Evolutionary conservation across 2,888 invertebrate species (phyloP), one percentile per base, ranked within the genome.

Genomic region (Cerceris ruficornis): DNA sequence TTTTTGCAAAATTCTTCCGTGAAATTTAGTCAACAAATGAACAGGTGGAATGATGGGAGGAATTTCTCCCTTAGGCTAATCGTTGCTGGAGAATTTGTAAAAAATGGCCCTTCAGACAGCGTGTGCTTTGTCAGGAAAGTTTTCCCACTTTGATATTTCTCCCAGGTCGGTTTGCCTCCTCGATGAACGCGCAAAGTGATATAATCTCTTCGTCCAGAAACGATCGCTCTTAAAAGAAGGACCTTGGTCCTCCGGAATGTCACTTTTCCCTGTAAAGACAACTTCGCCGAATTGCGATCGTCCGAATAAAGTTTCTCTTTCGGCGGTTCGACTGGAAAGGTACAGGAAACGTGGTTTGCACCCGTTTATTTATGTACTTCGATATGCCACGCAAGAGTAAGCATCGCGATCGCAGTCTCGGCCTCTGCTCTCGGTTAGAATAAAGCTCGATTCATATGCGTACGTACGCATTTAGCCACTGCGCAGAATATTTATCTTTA

Each of bases 331-430:
- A 71, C 61, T 75, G 69, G 76, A 86, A 85, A 84, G 76, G 79
- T 82, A 82, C 81, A 84, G 84, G 87, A 86, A 85, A 86, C 85
- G 81, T 80, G 80, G 72, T 83, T 83, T 80, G 78, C 75, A 71
- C 68, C 73, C 69, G 85, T 85, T 86, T 86, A 86, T 86, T 87
- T 85, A 84, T 85, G 86, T 75, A 77, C 82, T 80, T 75, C 73
- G 81, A 82, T 82, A 82, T 69, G 85, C 71, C 77, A 85, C 84
- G 85, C 87, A 82, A 85, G 86, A 86, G 84, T 84, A 86, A 85
- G 83, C 87, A 85, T 80, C 83, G 85, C 81, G 84, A 86, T 86
- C 82, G 87, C 86, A 76, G 82, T 78, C 80, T 81, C 85, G 82
- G 68, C 75, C 76, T 70, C 62, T 55, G 69, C 57, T 43, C 67